Conservation (phyloP, 2,888 invertebrate species). For the Mylabris sibirica region DNA sequence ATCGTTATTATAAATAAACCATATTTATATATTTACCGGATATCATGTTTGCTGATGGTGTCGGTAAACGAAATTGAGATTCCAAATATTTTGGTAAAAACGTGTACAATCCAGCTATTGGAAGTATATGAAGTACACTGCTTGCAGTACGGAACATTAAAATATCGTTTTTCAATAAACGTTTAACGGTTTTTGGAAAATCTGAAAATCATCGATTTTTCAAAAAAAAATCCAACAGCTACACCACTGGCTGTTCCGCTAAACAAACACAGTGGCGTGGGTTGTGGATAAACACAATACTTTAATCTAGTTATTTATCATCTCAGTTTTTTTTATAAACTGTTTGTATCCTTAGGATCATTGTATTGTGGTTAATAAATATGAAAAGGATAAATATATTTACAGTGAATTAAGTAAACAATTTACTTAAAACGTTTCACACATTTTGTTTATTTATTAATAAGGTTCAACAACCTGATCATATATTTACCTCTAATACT, state of each 20-base stretch:
- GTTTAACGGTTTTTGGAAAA: slow-evolving; percentile 79
- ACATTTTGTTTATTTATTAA: slow-evolving; percentile 17
- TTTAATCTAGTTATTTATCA: no score
- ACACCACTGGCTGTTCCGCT: slow-evolving; percentile 11
- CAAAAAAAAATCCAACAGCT: neutral
- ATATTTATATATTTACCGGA: slow-evolving; percentile 67
- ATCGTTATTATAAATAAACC: neutral
- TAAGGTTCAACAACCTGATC: slow-evolving; percentile 14
- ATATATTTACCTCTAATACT: slow-evolving; percentile 59
- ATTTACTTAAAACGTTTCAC: slow-evolving; percentile 22
- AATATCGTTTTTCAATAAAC: slow-evolving; percentile 87
- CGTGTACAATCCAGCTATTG: slow-evolving; percentile 91
- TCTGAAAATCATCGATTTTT: slow-evolving; percentile 61
- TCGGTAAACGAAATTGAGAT: slow-evolving; percentile 88
- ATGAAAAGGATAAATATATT: slow-evolving; percentile 23
- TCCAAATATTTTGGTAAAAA: slow-evolving; percentile 94
- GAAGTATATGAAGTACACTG: slow-evolving; percentile 87
- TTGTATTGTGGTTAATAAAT: slow-evolving; percentile 14
- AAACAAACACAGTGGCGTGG: slow-evolving; percentile 16
- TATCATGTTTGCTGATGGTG: slow-evolving; percentile 89
- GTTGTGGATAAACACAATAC: slow-evolving; percentile 15
- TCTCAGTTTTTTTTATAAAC: neutral
- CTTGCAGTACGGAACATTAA: slow-evolving; percentile 91
- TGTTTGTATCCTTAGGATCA: neutral
- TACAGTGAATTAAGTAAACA: slow-evolving; percentile 29